A percentile compares a stretch with the other conserved stretches of the same genome.
These are phyloP conservation scores for Propithecus perrieri DNA, from an alignment of 2,797 vertebrate genomes.

Conservation along the genomic window DNA sequence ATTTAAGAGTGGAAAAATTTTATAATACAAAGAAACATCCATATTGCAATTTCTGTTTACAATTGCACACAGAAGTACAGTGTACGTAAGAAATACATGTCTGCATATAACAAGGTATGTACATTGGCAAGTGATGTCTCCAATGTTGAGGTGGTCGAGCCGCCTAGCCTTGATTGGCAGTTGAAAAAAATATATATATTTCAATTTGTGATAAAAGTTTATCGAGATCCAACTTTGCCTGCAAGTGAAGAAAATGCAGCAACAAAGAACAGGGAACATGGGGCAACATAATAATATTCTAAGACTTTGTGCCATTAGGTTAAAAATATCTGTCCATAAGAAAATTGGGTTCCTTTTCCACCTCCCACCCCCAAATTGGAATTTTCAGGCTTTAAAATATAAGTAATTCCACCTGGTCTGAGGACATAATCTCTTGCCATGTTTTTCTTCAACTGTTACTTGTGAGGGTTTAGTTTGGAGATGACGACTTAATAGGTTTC, in stretches of 20 bases:
- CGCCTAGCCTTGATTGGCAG: constrained; percentile 87
- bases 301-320: constrained; percentile 84
- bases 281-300: constrained; percentile 82
- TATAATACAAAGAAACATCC: constrained; percentile 94
- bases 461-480: constrained; percentile 84
- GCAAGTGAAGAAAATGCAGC: constrained; percentile 89
- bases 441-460: constrained; percentile 84
- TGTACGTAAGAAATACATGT: constrained; percentile 89
- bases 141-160: constrained; percentile 87
- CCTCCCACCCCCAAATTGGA: constrained; percentile 83
- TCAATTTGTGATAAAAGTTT: constrained; percentile 84
- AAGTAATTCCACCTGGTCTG: constrained; percentile 83
- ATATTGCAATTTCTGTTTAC: constrained; percentile 90
- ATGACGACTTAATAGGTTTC: constrained; percentile 91
- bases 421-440: constrained; percentile 86
- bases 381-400: constrained; percentile 85
- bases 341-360: constrained; percentile 80
- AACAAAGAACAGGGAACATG: constrained; percentile 83
- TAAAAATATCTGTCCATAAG: constrained; percentile 83
- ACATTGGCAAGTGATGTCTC: constrained; percentile 90
- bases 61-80: constrained; percentile 91
- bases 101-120: constrained; percentile 89
- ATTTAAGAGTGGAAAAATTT: constrained; percentile 92
- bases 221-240: constrained; percentile 87
- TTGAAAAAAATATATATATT: constrained; percentile 85